These are phyloP conservation scores for Machimus rusticus DNA, from an alignment of 2,888 invertebrate species.

Conservation along the genomic window DNA sequence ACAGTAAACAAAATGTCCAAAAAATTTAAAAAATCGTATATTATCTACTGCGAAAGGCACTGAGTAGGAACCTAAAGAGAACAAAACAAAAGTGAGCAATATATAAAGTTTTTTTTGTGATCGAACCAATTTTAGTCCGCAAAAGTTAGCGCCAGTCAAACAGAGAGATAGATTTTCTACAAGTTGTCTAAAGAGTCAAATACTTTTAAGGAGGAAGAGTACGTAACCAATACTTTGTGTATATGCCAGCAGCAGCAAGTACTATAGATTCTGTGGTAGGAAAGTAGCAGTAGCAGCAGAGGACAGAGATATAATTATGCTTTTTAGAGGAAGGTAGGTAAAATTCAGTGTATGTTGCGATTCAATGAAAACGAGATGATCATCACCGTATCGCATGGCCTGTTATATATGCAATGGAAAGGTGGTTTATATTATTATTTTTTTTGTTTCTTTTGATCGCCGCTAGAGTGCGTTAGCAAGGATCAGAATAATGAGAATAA, in stretches of 20 bases:
- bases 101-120: not conserved
- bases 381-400: not conserved
- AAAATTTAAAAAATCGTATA: not conserved
- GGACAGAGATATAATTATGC: slow-evolving; percentile 19
- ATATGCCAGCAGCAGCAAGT: slow-evolving; percentile 44
- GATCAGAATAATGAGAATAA: not conserved
- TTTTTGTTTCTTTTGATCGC: not conserved
- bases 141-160: slow-evolving; percentile 32
- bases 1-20: slow-evolving; percentile 24
- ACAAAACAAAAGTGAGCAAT: not conserved
- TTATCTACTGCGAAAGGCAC: slow-evolving; percentile 23
- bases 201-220: slow-evolving; percentile 16
- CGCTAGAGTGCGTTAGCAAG: not conserved
- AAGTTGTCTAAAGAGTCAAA: slow-evolving; percentile 32
- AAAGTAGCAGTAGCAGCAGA: slow-evolving; percentile 41
- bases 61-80: slow-evolving; percentile 1
- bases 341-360: slow-evolving; percentile 6
- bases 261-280: slow-evolving; percentile 33
- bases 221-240: slow-evolving; percentile 31
- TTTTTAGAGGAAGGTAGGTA: slow-evolving; percentile 36
- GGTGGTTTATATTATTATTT: not conserved
- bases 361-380: not conserved
- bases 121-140: slow-evolving; percentile 8
- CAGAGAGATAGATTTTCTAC: slow-evolving; percentile 25
- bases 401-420: not conserved